phyloP scores from a whole-genome alignment of 2,888 invertebrate species.

The Oscheius sp. region DNA sequence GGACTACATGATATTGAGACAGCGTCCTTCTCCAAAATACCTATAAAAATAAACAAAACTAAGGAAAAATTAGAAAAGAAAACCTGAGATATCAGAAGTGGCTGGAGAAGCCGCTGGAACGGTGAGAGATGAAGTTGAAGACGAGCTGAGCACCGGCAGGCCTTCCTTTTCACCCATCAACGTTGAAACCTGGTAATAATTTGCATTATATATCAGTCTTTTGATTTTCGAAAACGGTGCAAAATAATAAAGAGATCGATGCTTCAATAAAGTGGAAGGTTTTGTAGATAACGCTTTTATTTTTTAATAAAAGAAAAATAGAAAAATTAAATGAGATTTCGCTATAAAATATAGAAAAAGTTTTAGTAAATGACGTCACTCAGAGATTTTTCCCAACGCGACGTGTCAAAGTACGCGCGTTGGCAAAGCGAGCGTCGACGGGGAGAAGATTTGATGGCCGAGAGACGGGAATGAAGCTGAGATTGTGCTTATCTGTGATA shows the following conservation, averaged over 20 bases:
- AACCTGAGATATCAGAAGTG: conserved; percentile 20
- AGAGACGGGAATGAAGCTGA: not conserved
- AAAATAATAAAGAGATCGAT: not conserved
- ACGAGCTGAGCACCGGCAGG: not conserved
- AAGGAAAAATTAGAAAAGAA: not conserved
- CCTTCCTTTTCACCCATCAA: conserved; percentile 28
- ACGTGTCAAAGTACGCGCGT: not conserved
- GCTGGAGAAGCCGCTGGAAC: conserved; percentile 5
- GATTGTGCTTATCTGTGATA: not conserved
- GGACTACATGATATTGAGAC: conserved; percentile 42
- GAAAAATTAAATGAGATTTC: not conserved
- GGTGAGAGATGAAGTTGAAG: not conserved
- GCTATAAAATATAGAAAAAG: not conserved
- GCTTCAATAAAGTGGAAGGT: not conserved
- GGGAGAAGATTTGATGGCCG: not conserved
- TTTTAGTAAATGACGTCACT: conserved; percentile 7
- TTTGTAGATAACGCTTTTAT: not conserved
- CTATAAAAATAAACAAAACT: not conserved
- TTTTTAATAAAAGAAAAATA: not conserved
- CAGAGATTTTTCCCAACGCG: conserved; percentile 6
- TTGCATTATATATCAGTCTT: too few species aligned
- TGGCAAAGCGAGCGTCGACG: not conserved
- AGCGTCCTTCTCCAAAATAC: conserved; percentile 17
- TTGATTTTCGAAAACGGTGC: not conserved
- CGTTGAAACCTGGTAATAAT: too few species aligned